Evolutionary conservation across 2,113 vertebrate genomes (phyloP).

Genomic region (Hippopotamus amphibius): DNA sequence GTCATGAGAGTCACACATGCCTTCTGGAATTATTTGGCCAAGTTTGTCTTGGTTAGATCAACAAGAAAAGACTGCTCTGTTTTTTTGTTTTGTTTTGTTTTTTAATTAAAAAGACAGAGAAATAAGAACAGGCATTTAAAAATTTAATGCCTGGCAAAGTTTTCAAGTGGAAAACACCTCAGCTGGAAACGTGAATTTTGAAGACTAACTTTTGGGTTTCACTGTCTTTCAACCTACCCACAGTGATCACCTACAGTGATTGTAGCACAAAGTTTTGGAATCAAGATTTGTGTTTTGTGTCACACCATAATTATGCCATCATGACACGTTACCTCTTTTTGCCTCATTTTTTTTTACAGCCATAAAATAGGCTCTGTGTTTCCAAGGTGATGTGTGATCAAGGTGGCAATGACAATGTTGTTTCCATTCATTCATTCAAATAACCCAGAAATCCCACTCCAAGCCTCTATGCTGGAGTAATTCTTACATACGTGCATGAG

Average conservation of each 20-base stretch:
- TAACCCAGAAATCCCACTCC: background rate
- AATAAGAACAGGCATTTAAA: background rate
- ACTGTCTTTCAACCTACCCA: background rate
- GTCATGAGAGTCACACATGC: background rate
- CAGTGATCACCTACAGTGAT: too few species aligned
- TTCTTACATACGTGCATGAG: background rate
- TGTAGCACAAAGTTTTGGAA: fast-evolving
- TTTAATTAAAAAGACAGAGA: background rate
- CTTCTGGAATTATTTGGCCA: conserved; percentile 53
- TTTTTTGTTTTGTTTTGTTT: background rate
- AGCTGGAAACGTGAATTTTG: background rate
- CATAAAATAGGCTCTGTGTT: background rate
- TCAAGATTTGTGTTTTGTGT: background rate
- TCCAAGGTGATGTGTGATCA: background rate
- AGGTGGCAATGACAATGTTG: background rate
- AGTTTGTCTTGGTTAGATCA: background rate
- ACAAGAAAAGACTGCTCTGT: background rate
- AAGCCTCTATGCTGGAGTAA: background rate
- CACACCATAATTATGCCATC: background rate
- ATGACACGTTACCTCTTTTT: background rate
- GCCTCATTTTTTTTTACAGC: background rate
- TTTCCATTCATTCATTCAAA: background rate
- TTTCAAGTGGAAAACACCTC: background rate
- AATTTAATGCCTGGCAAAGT: background rate
- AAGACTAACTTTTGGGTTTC: background rate